Percentiles rank a stretch among this genome's conserved stretches.
phyloP scores from a whole-genome alignment of 2,113 vertebrate genomes.

The Bungarus multicinctus region DNA sequence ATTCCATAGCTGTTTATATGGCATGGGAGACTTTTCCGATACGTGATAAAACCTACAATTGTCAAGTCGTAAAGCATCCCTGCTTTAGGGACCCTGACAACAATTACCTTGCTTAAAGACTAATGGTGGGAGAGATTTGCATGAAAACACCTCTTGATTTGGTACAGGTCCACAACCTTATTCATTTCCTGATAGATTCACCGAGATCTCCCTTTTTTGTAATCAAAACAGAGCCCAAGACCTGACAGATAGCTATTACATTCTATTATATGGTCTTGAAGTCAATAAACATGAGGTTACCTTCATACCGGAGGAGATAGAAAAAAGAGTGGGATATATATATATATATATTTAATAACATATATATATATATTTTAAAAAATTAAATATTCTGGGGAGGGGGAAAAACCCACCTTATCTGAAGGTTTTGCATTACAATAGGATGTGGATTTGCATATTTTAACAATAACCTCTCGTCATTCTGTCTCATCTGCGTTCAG shows the following conservation, averaged over 20 bases:
- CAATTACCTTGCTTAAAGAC: slow-evolving; percentile 10
- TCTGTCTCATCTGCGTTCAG: slow-evolving; percentile 71
- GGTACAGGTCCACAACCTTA: slow-evolving; percentile 45
- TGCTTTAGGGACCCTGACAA: no score
- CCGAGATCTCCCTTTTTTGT: slow-evolving; percentile 57
- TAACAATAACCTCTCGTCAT: slow-evolving; percentile 78
- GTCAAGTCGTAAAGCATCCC: no score
- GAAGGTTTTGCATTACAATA: slow-evolving; percentile 82
- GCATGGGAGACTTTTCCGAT: slow-evolving; percentile 24
- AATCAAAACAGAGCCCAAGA: slow-evolving; percentile 65
- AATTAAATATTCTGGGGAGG: slow-evolving; percentile 64
- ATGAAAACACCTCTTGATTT: slow-evolving; percentile 49
- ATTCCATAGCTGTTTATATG: background rate
- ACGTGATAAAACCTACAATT: slow-evolving; percentile 25
- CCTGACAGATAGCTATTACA: slow-evolving; percentile 65
- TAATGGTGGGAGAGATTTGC: background rate
- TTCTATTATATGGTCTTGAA: slow-evolving; percentile 65
- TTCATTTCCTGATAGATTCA: slow-evolving; percentile 18
- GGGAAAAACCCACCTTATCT: slow-evolving; percentile 73
- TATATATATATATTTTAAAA: slow-evolving; percentile 28
- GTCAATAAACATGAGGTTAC: slow-evolving; percentile 77
- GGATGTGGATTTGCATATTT: slow-evolving; percentile 83
- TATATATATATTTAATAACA: no score
- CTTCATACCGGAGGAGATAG: slow-evolving; percentile 47
- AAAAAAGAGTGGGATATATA: slow-evolving; percentile 70